A percentile compares a stretch with the other conserved stretches of the same genome.
These are phyloP conservation scores for Mus caroli DNA, from an alignment of 2,797 vertebrate genomes.

Conservation along the genomic window DNA sequence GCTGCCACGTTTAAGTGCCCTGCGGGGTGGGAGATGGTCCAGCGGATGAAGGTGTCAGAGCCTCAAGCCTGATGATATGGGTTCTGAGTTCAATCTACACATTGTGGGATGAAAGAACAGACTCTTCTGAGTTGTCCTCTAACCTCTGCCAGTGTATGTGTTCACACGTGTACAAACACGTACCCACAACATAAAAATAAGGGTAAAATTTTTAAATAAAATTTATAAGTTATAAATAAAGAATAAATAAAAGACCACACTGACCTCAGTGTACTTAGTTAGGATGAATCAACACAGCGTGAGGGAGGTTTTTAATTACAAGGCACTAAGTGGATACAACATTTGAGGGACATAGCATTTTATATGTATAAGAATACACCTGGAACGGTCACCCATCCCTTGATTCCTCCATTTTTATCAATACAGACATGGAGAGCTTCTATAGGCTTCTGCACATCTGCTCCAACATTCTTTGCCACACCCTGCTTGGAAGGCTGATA, in stretches of 20 bases:
- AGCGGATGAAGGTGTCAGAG: too few species aligned
- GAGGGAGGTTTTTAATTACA: background rate
- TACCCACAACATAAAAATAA: background rate
- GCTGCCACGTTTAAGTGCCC: background rate
- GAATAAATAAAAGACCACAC: background rate
- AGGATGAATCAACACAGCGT: too few species aligned
- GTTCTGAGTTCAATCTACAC: background rate
- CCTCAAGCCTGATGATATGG: background rate
- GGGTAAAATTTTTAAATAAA: background rate
- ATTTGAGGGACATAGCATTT: background rate
- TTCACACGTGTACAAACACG: background rate
- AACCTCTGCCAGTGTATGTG: background rate
- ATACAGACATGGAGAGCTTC: background rate
- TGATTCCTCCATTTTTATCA: background rate
- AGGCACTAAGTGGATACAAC: background rate
- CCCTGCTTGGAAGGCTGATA: background rate
- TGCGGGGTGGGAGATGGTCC: too few species aligned
- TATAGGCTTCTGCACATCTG: background rate
- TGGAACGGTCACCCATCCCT: background rate
- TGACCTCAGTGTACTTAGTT: background rate
- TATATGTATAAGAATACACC: background rate
- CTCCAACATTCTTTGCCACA: background rate
- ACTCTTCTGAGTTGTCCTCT: background rate
- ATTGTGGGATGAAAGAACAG: background rate
- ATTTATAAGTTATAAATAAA: background rate